A percentile compares a stretch with the other conserved stretches of the same genome.
Evolutionary conservation across 2,888 invertebrate genomes (phyloP).

Genomic region (Eretmocerus hayati): DNA sequence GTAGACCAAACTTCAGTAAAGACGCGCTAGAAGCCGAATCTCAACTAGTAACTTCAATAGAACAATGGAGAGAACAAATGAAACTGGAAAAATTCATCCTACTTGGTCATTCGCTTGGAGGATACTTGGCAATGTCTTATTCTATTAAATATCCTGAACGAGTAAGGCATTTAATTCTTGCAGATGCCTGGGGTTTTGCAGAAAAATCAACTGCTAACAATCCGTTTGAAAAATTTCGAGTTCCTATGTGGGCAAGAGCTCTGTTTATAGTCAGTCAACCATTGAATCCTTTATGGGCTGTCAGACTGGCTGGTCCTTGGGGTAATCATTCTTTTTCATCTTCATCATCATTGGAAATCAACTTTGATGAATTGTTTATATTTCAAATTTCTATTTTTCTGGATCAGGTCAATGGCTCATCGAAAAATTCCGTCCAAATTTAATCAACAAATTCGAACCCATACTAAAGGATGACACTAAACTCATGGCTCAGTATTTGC

Average conservation of each 20-base stretch:
- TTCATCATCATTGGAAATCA: background rate
- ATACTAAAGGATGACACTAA: constrained; percentile 61
- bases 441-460: constrained; percentile 71
- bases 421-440: constrained; percentile 78
- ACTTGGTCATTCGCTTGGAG: constrained; percentile 92
- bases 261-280: constrained; percentile 72
- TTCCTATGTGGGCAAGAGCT: constrained; percentile 78
- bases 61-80: constrained; percentile 91
- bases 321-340: constrained; percentile 46
- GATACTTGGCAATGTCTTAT: constrained; percentile 87
- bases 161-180: constrained; percentile 85
- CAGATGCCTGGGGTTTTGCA: constrained; percentile 81
- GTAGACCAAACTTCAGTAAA: constrained; percentile 74
- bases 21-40: constrained; percentile 76
- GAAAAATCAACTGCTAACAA: constrained; percentile 53
- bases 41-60: constrained; percentile 84
- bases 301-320: constrained; percentile 82
- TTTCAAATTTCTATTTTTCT: background rate
- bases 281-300: constrained; percentile 85
- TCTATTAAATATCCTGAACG: constrained; percentile 77
- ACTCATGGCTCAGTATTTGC: constrained; percentile 82
- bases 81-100: constrained; percentile 79
- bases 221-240: constrained; percentile 52
- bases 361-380: background rate
- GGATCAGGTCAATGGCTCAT: constrained; percentile 75